Base-by-base conservation (phyloP, 2,797 vertebrate genomes). In the Oreochromis mossambicus region DNA sequence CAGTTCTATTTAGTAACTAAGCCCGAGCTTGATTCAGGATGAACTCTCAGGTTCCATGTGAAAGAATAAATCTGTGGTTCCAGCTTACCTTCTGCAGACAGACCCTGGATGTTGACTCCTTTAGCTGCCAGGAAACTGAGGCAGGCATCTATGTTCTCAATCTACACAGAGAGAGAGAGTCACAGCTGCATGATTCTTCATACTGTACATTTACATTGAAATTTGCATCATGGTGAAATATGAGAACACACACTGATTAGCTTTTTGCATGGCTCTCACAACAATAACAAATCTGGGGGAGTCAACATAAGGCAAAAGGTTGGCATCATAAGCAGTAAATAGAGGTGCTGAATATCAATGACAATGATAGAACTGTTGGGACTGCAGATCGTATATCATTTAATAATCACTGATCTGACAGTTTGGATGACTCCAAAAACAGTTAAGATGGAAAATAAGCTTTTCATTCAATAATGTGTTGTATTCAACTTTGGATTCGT, bases 61-160 rank as follows among this genome's bases (percentile, higher is more conserved):
- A 85, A 78, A 79, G n/a, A 8, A 82, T n/a, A 32, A 26, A 36
- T 21, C 36, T 52, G 46, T 61, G 13, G 12, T 81, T 73, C 13
- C 79, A 94, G 34, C 96, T 97, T 95, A 99, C 98, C 98, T 96
- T 99, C 98, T 78, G 98, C 97, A 94, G 98, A 99, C 94, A 99
- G 96, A 87, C 98, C 98, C 96, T 99, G 98, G 95, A 98, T 98
- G 96, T 99, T 99, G 91, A 99, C 98, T 91, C 98, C 98, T 96
- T 98, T 99, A 41, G 98, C 98, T 96, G 98, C 98, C 96, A 99
- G 96, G 96, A 99, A 99, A 96, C 97, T 97, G 95, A 99, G 97
- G 95, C 98, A 99, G 14, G 97, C 96, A 84, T 99, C 98, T 87
- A 99, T 99, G 95, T 99, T 99, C 97, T 99, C 98, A 96, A 99